phyloP scores from a whole-genome alignment of 2,113 vertebrate genomes.

The Pseudorectes ferrugineus region DNA sequence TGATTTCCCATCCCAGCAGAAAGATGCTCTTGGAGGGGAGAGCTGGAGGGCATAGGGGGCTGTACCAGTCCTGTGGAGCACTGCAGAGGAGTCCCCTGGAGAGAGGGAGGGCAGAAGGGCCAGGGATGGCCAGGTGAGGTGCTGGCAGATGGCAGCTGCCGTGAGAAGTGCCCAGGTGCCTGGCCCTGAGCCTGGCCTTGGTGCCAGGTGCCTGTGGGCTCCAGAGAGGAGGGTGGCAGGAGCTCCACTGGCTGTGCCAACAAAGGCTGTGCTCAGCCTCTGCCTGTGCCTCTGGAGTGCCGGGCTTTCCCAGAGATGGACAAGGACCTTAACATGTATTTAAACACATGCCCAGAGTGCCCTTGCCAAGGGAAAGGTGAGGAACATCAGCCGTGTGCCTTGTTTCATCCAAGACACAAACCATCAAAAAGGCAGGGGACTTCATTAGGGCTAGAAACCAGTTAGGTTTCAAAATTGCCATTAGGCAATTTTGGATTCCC shows the following conservation, averaged over 20 bases:
- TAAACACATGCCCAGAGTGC: background rate
- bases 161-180: background rate
- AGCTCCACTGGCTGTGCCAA: background rate
- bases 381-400: background rate
- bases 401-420: background rate
- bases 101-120: background rate
- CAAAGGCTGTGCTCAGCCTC: background rate
- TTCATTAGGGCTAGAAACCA: background rate
- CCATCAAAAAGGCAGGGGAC: background rate
- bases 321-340: background rate
- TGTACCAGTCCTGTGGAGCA: rapidly evolving
- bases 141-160: rapidly evolving
- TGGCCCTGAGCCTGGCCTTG: background rate
- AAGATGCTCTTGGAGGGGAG: background rate
- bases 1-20: background rate
- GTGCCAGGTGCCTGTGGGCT: background rate
- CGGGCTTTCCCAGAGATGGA: background rate
- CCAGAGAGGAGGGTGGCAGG: background rate
- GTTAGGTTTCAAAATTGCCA: too few relatives aligned
- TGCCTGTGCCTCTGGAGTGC: background rate
- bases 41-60: background rate
- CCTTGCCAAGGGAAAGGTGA: background rate
- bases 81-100: background rate
- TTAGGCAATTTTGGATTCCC: background rate
- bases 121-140: background rate